These are phyloP conservation scores for Caenorhabditis imperialis DNA, from an alignment of 2,888 invertebrate species.

Conservation along the genomic window DNA sequence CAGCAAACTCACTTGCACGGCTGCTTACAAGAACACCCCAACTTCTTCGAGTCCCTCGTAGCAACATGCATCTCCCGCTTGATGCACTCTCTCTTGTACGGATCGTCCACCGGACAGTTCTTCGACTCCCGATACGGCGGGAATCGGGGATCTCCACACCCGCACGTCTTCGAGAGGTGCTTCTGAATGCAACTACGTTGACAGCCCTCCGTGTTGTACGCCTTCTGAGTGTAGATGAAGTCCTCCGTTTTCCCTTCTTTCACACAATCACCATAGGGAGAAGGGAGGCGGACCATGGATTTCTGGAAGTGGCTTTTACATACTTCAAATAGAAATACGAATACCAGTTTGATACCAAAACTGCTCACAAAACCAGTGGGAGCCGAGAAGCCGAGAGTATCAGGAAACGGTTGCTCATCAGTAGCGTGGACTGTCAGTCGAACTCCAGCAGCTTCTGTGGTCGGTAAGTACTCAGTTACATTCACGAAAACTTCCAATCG, in stretches of 20 bases:
- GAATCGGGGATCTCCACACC: slow-evolving; percentile 77
- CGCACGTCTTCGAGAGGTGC: slow-evolving; percentile 68
- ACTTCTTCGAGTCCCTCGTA: slow-evolving; percentile 56
- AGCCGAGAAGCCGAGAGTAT: slow-evolving; percentile 76
- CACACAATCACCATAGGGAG: slow-evolving; percentile 77
- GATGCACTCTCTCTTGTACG: slow-evolving; percentile 70
- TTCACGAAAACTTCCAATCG: slow-evolving; percentile 77
- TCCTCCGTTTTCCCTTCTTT: slow-evolving; percentile 71
- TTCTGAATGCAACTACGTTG: slow-evolving; percentile 73
- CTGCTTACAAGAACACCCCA: slow-evolving; percentile 71
- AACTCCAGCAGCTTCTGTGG: slow-evolving; percentile 76
- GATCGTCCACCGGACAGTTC: slow-evolving; percentile 75
- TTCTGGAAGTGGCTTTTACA: slow-evolving; percentile 67
- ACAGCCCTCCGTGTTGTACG: slow-evolving; percentile 76
- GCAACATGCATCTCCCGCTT: slow-evolving; percentile 66
- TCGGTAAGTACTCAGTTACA: slow-evolving; percentile 76
- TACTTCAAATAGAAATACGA: neutral
- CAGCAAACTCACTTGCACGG: slow-evolving; percentile 70
- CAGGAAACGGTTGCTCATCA: slow-evolving; percentile 75
- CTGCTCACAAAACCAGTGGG: slow-evolving; percentile 77
- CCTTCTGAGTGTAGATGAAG: slow-evolving; percentile 73
- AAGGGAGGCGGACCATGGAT: slow-evolving; percentile 73
- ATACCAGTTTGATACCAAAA: slow-evolving; percentile 75
- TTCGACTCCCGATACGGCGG: slow-evolving; percentile 64
- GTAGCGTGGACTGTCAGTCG: slow-evolving; percentile 74